phyloP scores from a whole-genome alignment of 1,140 invertebrate species.

The Atopsyche davidsoni region DNA sequence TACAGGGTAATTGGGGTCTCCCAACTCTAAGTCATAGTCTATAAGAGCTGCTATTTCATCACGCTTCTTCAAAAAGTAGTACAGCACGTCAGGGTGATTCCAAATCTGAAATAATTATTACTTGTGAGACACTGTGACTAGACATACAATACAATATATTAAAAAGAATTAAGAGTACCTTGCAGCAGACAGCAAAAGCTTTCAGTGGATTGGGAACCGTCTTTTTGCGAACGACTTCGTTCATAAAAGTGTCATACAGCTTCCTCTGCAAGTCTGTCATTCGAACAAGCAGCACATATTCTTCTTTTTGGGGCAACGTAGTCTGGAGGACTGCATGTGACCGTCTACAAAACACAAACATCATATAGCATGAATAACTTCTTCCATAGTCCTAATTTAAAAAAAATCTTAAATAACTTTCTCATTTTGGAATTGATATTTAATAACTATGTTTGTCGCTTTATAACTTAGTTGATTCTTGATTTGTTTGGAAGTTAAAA shows the following conservation, averaged over 20 bases:
- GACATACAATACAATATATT: not conserved
- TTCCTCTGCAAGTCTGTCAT: constrained; percentile 84
- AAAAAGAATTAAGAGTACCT: constrained; percentile 53
- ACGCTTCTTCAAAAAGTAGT: constrained; percentile 82
- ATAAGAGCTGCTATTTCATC: constrained; percentile 68
- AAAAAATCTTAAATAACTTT: not conserved
- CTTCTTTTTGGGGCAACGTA: constrained; percentile 83
- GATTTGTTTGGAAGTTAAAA: constrained; percentile 3
- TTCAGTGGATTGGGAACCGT: constrained; percentile 92
- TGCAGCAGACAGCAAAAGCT: constrained; percentile 97
- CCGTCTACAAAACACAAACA: constrained; percentile 58
- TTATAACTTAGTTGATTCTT: too few relatives aligned
- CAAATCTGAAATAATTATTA: constrained; percentile 66
- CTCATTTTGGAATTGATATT: not conserved
- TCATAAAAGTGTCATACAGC: constrained; percentile 87
- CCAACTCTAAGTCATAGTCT: constrained; percentile 86
- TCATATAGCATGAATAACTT: constrained; percentile 6
- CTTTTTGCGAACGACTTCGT: constrained; percentile 78
- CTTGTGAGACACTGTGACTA: not conserved
- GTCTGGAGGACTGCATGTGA: constrained; percentile 83
- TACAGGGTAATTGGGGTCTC: constrained; percentile 47
- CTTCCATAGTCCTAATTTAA: not conserved
- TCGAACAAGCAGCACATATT: constrained; percentile 82
- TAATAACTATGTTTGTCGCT: too few relatives aligned
- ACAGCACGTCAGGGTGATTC: constrained; percentile 98